These are phyloP conservation scores for Amyelois transitella DNA, from an alignment of 1,140 invertebrate species.

Conservation along the genomic window DNA sequence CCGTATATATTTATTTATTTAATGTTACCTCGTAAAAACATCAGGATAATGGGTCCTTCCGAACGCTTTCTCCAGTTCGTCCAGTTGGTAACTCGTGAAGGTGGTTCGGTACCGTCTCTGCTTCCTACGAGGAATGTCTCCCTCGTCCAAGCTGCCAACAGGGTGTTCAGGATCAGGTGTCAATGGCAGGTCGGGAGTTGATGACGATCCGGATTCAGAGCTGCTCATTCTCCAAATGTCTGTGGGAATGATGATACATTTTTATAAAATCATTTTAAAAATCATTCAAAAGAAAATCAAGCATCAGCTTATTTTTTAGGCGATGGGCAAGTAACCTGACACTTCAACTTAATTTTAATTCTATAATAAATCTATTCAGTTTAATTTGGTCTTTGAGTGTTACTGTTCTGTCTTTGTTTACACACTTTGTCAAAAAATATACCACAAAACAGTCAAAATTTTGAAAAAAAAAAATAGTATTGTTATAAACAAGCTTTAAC, in stretches of 20 bases:
- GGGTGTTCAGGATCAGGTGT: slow-evolving; percentile 76
- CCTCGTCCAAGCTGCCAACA: slow-evolving; percentile 87
- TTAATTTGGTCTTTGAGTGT: no score
- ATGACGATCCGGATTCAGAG: slow-evolving; percentile 49
- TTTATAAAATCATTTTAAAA: not conserved
- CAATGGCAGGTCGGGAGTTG: slow-evolving; percentile 66
- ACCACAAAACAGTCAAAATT: no score
- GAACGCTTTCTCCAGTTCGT: slow-evolving; percentile 98
- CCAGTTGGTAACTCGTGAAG: slow-evolving; percentile 95
- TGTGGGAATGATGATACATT: not conserved
- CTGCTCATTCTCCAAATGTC: slow-evolving; percentile 39
- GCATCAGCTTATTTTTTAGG: not conserved
- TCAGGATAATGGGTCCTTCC: slow-evolving; percentile 98
- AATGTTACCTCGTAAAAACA: slow-evolving; percentile 95
- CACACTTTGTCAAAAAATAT: no score
- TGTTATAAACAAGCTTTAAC: no score
- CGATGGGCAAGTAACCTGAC: no score
- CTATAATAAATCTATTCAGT: no score
- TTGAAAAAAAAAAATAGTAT: no score
- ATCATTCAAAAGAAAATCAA: not conserved
- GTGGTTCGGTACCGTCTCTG: slow-evolving; percentile 94
- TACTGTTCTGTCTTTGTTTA: no score
- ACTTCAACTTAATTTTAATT: no score
- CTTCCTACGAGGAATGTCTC: slow-evolving; percentile 90
- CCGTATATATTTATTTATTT: not conserved